These are phyloP conservation scores for Mesorhabditis belari DNA, from an alignment of 2,888 invertebrate genomes.

Conservation along the genomic window DNA sequence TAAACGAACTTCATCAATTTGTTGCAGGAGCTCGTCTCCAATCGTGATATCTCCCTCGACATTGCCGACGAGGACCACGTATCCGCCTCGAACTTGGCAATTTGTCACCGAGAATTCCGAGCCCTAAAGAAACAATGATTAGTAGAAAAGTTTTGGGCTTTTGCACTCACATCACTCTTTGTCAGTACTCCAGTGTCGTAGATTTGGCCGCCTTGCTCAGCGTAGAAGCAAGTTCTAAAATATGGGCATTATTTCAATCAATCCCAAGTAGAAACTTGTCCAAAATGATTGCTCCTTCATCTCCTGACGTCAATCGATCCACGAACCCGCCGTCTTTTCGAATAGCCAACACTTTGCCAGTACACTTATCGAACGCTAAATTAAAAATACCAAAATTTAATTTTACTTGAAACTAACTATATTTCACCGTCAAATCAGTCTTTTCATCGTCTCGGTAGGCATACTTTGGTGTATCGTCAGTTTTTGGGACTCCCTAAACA, in stretches of 20 bases:
- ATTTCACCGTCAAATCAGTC: conserved; percentile 64
- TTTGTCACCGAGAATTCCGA: conserved; percentile 83
- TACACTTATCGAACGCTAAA: conserved; percentile 33
- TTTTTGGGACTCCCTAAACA: conserved; percentile 64
- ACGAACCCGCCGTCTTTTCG: conserved; percentile 72
- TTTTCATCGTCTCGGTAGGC: conserved; percentile 66
- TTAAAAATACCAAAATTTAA: conserved; percentile 2
- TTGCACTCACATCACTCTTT: conserved; percentile 66
- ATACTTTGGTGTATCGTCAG: conserved; percentile 87
- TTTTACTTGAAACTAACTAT: conserved; percentile 57
- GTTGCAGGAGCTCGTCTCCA: conserved; percentile 75
- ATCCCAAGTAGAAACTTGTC: conserved; percentile 61
- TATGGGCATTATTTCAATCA: conserved; percentile 65
- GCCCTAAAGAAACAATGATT: conserved; percentile 58
- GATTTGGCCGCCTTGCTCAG: conserved; percentile 97
- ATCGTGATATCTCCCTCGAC: conserved; percentile 74
- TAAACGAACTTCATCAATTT: conserved; percentile 68
- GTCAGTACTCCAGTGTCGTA: conserved; percentile 83
- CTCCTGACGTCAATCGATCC: conserved; percentile 70
- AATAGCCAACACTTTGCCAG: conserved; percentile 71
- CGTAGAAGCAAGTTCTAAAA: conserved; percentile 69
- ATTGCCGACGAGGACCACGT: conserved; percentile 83
- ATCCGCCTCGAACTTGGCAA: conserved; percentile 89
- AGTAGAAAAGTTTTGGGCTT: background rate
- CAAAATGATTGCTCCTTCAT: conserved; percentile 82